Evolutionary conservation across 1,140 invertebrate species (phyloP).

Genomic region (Thaumatotibia leucotreta): DNA sequence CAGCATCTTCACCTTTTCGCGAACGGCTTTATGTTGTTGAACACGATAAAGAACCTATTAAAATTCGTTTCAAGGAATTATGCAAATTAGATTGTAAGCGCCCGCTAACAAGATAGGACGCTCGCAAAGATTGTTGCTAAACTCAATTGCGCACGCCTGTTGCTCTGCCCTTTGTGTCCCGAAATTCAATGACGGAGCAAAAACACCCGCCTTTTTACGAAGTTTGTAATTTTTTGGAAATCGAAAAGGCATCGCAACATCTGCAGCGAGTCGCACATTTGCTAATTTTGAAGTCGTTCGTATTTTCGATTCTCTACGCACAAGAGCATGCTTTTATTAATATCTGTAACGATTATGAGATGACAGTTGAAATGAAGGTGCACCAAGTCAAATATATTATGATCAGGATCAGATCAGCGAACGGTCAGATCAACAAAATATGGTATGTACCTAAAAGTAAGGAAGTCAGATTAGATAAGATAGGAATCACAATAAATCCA

Average conservation of each 20-base stretch:
- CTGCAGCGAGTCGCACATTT: too few species aligned
- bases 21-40: conserved; percentile 39
- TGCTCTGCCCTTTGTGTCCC: conserved; percentile 29
- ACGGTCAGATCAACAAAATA: too few species aligned
- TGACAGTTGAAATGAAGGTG: too few species aligned
- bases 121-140: conserved; percentile 52
- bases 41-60: conserved; percentile 52
- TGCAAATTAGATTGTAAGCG: conserved; percentile 58
- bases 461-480: neutral
- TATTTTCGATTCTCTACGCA: too few species aligned
- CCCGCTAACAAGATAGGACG: conserved; percentile 47
- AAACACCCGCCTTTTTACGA: conserved; percentile 3
- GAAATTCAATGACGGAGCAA: conserved; percentile 2
- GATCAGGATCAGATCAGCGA: too few species aligned
- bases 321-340: too few species aligned
- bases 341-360: too few species aligned
- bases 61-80: conserved; percentile 59
- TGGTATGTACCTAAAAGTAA: neutral
- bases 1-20: conserved; percentile 35
- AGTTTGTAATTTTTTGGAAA: neutral
- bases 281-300: too few species aligned
- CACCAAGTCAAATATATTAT: too few species aligned
- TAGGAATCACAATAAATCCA: neutral
- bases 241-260: neutral
- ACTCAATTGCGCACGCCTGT: conserved; percentile 49